Evolutionary conservation across 2,888 invertebrate genomes (phyloP).

Genomic region (Cheilosia vulpina): DNA sequence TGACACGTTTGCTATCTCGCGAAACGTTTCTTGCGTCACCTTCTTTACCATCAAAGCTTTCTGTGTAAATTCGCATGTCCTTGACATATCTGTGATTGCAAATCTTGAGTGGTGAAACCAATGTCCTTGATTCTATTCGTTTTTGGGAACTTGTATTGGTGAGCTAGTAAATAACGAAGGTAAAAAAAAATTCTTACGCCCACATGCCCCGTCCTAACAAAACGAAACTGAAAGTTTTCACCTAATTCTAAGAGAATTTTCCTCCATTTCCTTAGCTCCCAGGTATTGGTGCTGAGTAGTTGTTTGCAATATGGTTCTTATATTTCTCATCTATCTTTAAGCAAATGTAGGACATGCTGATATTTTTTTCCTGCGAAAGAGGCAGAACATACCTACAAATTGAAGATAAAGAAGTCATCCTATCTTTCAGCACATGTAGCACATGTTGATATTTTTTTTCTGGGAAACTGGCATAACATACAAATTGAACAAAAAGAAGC

Average conservation of each 20-base stretch:
- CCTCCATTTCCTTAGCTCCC: constrained; percentile 22
- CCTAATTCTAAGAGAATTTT: constrained; percentile 49
- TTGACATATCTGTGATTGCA: constrained; percentile 66
- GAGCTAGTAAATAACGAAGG: constrained; percentile 1
- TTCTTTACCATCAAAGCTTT: background rate
- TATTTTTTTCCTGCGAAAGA: constrained; percentile 9
- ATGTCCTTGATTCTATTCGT: constrained; percentile 41
- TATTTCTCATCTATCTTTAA: constrained; percentile 47
- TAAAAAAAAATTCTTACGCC: constrained; percentile 4
- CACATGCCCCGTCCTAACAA: constrained; percentile 41
- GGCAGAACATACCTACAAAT: background rate
- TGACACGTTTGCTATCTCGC: constrained; percentile 53
- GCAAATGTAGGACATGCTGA: constrained; percentile 42
- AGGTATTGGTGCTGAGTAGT: constrained; percentile 4
- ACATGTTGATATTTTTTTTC: constrained; percentile 32
- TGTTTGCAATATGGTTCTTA: constrained; percentile 40
- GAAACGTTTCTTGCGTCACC: constrained; percentile 16
- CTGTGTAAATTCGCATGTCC: constrained; percentile 45
- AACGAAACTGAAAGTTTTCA: constrained; percentile 59
- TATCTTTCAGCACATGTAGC: constrained; percentile 38
- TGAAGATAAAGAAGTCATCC: constrained; percentile 26
- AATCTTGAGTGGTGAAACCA: constrained; percentile 39
- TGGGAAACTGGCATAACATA: background rate
- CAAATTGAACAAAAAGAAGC: constrained; percentile 8
- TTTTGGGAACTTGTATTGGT: constrained; percentile 8